These are phyloP conservation scores for Zosterops japonicus DNA, from an alignment of 2,113 vertebrate genomes.

Conservation along the genomic window DNA sequence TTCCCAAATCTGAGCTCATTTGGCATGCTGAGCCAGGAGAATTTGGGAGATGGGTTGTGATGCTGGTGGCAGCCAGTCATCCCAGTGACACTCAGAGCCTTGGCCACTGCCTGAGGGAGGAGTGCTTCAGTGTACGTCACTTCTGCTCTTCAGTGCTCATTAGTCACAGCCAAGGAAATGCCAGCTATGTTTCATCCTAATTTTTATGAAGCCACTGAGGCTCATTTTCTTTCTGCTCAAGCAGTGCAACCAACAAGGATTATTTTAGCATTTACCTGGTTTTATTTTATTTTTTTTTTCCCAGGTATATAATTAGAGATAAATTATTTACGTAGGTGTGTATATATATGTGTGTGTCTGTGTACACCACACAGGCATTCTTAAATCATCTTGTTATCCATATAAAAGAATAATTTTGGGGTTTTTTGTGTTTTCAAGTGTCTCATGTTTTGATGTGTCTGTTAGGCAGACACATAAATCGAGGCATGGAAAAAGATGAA, in stretches of 20 bases:
- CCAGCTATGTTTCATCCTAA: not conserved
- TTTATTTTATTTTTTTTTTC: too few relatives aligned
- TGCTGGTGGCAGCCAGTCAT: not conserved
- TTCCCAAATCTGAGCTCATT: not conserved
- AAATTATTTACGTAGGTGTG: not conserved
- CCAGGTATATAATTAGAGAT: not conserved
- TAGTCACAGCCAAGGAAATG: constrained; percentile 5
- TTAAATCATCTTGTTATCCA: not conserved
- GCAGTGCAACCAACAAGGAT: not conserved
- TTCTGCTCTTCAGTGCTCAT: not conserved
- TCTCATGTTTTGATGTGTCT: not conserved
- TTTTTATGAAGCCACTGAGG: not conserved
- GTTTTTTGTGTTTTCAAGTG: not conserved
- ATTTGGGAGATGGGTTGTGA: not conserved
- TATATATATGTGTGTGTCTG: not conserved
- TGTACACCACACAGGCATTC: not conserved
- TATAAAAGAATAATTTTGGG: not conserved
- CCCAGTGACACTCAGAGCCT: not conserved
- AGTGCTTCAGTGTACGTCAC: not conserved
- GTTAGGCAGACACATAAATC: not conserved
- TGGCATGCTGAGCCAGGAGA: not conserved
- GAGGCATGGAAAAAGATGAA: not conserved
- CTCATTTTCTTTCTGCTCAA: not conserved
- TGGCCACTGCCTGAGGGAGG: not conserved
- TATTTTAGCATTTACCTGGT: not conserved